These are phyloP conservation scores for Alces alces DNA, from an alignment of 2,113 vertebrate species.

Conservation along the genomic window DNA sequence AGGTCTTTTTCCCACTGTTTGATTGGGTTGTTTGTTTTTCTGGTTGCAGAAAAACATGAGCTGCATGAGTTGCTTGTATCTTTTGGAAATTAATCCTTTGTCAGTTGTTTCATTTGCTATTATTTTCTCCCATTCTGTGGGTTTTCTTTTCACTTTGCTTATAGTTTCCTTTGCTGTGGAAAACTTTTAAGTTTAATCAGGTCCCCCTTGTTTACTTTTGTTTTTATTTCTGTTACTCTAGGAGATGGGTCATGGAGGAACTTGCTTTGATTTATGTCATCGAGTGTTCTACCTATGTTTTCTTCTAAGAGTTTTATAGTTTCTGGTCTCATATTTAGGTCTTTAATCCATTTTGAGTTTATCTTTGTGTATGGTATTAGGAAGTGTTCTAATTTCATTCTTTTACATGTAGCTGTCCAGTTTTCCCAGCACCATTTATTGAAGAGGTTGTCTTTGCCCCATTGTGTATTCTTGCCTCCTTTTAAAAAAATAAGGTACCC, in stretches of 20 bases:
- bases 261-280: neutral
- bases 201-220: neutral
- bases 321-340: neutral
- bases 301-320: neutral
- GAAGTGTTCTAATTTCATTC: neutral
- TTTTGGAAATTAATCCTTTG: neutral
- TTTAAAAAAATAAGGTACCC: neutral
- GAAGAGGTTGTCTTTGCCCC: neutral
- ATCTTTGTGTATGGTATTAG: neutral
- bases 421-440: neutral
- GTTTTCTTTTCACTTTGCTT: neutral
- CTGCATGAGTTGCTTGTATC: neutral
- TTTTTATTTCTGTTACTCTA: neutral
- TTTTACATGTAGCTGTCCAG: neutral
- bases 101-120: neutral
- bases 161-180: neutral
- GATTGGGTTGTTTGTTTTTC: neutral
- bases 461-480: neutral
- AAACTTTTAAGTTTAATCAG: neutral
- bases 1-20: neutral
- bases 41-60: neutral
- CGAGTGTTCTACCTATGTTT: neutral
- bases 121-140: neutral
- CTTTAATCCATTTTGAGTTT: neutral
- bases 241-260: neutral